A percentile compares a stretch with the other conserved stretches of the same genome.
These are phyloP conservation scores for Agrotis clavis DNA, from an alignment of 2,888 invertebrate species.

Conservation along the genomic window DNA sequence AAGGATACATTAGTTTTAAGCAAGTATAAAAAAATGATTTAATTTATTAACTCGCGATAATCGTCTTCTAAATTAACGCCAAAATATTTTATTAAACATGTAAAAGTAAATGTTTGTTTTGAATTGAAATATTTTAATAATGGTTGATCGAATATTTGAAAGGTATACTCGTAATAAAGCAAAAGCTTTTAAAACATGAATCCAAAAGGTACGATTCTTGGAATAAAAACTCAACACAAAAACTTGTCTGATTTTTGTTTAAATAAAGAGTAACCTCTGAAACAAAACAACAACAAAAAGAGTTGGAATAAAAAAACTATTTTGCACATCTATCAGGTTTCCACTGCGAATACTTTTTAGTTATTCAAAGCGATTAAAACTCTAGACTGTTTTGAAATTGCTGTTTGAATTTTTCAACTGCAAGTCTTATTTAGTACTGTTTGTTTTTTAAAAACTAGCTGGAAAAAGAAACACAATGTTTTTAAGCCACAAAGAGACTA, in stretches of 20 bases:
- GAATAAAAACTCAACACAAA: neutral
- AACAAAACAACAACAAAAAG: conserved; percentile 1
- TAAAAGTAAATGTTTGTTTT: too few relatives aligned
- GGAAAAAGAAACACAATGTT: neutral
- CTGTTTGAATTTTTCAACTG: conserved; percentile 25
- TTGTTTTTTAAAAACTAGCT: neutral
- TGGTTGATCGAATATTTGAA: too few relatives aligned
- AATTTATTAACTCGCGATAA: too few relatives aligned
- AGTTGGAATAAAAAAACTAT: conserved; percentile 8
- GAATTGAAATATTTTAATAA: too few relatives aligned
- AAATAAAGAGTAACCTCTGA: neutral
- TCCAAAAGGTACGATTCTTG: neutral
- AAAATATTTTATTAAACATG: too few relatives aligned
- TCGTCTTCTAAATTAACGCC: too few relatives aligned
- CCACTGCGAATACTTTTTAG: conserved; percentile 2
- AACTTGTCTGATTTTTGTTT: neutral
- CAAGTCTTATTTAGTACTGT: neutral
- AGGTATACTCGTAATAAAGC: too few relatives aligned
- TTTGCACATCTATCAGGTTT: conserved; percentile 25
- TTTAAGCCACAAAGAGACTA: neutral
- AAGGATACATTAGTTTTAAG: conserved; percentile 69
- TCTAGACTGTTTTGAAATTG: conserved; percentile 12
- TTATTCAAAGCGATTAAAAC: conserved; percentile 31
- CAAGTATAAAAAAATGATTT: too few relatives aligned
- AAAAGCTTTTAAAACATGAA: too few relatives aligned